These are phyloP conservation scores for Gadus macrocephalus DNA, from an alignment of 2,113 vertebrate species.

Conservation along the genomic window DNA sequence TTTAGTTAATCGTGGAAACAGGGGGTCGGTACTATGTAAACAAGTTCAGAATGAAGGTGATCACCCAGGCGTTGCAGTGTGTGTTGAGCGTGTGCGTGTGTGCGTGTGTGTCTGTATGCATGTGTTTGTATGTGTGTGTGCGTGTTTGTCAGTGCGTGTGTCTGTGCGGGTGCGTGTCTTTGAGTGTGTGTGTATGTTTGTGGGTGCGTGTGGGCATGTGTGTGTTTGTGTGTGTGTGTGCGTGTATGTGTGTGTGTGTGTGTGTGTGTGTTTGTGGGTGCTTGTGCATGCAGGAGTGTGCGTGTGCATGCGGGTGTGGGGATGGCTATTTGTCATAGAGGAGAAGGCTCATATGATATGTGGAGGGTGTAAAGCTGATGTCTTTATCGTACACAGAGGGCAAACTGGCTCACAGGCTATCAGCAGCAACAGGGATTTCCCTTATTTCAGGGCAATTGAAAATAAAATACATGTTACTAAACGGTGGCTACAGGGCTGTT, in stretches of 20 bases:
- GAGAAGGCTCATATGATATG: constrained; percentile 91
- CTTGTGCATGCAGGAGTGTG: neutral
- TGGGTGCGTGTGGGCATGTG: too few relatives aligned
- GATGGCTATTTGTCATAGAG: constrained; percentile 88
- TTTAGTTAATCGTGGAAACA: too few relatives aligned
- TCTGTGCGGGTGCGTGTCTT: too few relatives aligned
- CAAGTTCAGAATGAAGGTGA: too few relatives aligned
- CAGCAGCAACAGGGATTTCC: neutral
- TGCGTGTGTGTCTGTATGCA: neutral
- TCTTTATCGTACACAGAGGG: constrained; percentile 89
- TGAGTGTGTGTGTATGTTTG: too few relatives aligned
- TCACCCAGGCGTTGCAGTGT: too few relatives aligned
- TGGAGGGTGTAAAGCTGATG: constrained; percentile 83
- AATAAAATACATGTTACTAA: neutral
- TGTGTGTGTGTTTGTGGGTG: neutral
- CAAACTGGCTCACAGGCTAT: constrained; percentile 77
- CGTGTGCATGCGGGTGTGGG: constrained; percentile 39
- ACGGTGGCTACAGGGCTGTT: too few relatives aligned
- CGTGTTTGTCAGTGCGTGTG: too few relatives aligned
- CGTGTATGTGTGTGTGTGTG: neutral
- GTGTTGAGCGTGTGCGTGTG: neutral
- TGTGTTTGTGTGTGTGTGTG: too few relatives aligned
- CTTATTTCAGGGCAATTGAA: neutral
- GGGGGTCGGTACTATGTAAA: too few relatives aligned
- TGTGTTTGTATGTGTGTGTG: constrained; percentile 64